Evolutionary conservation across 1,140 invertebrate genomes (phyloP).

Genomic region (Atta colombica): DNA sequence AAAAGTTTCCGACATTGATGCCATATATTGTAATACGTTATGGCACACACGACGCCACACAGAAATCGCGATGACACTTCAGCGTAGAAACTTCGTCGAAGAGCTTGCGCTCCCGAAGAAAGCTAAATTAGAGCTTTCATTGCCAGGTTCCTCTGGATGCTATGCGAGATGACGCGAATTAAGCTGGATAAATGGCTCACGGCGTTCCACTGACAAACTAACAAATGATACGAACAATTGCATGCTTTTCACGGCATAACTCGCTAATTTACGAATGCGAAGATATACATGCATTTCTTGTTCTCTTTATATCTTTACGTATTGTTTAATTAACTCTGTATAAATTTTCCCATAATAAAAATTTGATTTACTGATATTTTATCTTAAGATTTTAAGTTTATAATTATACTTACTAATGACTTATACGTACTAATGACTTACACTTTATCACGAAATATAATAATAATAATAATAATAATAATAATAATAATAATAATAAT

Average conservation of each 20-base stretch:
- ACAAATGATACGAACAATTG: slow-evolving; percentile 51
- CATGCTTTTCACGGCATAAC: slow-evolving; percentile 17
- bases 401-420: too few relatives aligned
- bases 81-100: slow-evolving; percentile 25
- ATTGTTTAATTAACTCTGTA: slow-evolving; percentile 16
- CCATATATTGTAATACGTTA: slow-evolving; percentile 47
- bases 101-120: slow-evolving; percentile 38
- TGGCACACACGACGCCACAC: slow-evolving; percentile 17
- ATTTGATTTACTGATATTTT: background rate
- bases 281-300: background rate
- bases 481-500: too few relatives aligned
- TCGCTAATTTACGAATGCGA: slow-evolving; percentile 20
- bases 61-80: slow-evolving; percentile 36
- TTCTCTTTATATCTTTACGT: background rate
- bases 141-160: slow-evolving; percentile 26
- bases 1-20: slow-evolving; percentile 52
- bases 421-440: too few relatives aligned
- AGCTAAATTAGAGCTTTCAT: slow-evolving; percentile 52
- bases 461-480: too few relatives aligned
- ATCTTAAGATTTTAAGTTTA: background rate
- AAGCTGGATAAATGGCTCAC: slow-evolving; percentile 51
- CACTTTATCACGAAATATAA: too few relatives aligned
- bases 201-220: slow-evolving; percentile 4
- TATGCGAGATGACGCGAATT: slow-evolving; percentile 44
- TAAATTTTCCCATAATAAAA: background rate